phyloP scores from a whole-genome alignment of 2,113 vertebrate genomes.

The Urocitellus parryii region DNA sequence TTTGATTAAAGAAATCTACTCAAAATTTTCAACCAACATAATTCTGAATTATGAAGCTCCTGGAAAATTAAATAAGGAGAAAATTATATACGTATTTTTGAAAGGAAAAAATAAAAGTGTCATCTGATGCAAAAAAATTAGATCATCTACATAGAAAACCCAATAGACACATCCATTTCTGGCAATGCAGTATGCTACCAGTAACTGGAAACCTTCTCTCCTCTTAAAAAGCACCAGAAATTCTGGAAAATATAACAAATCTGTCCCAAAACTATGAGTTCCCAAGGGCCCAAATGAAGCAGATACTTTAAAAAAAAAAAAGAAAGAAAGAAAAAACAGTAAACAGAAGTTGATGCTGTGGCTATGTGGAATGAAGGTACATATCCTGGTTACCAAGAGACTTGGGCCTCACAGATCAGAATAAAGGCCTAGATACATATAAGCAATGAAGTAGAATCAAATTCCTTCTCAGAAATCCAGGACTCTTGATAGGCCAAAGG shows the following conservation, averaged over 20 bases:
- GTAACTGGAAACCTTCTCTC: slow-evolving; percentile 31
- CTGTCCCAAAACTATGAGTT: slow-evolving; percentile 1
- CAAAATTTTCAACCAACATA: slow-evolving; percentile 17
- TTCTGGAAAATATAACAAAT: slow-evolving; percentile 51
- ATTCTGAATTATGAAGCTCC: slow-evolving; percentile 29
- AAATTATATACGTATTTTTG: not conserved
- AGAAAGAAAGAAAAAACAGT: not conserved
- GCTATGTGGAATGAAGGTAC: not conserved
- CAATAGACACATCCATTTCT: not conserved
- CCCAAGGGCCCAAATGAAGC: not conserved
- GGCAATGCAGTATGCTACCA: not conserved
- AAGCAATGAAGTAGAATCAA: not conserved
- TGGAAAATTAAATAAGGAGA: slow-evolving; percentile 19
- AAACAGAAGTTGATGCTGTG: not conserved
- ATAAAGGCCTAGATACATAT: not conserved
- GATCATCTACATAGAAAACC: slow-evolving; percentile 19
- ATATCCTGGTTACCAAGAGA: not conserved
- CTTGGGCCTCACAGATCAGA: not conserved
- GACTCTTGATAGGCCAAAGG: not conserved
- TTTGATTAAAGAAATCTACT: slow-evolving; percentile 26
- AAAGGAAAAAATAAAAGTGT: slow-evolving; percentile 54
- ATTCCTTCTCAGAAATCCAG: not conserved
- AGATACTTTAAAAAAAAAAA: not conserved
- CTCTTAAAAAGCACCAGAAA: not conserved
- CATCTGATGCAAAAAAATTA: slow-evolving; percentile 40